Percentiles rank a stretch among this genome's conserved stretches.
These are phyloP conservation scores for Onychomys arenicola DNA, from an alignment of 2,797 vertebrate genomes.

Conservation along the genomic window DNA sequence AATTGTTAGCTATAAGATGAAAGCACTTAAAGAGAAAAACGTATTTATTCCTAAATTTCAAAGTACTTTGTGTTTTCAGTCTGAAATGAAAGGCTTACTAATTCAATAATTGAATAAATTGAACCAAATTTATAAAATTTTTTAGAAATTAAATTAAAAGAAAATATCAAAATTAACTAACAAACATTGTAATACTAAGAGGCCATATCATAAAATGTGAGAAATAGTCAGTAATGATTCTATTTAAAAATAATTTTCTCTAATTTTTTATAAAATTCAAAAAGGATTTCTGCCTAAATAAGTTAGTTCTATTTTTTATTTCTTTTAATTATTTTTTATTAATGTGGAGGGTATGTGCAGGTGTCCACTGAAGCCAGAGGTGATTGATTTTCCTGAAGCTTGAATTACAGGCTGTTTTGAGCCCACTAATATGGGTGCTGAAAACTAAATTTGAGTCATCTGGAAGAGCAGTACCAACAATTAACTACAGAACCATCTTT, in stretches of 20 bases:
- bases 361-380: background rate
- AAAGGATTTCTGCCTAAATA: background rate
- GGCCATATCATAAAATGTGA: background rate
- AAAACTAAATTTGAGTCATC: background rate
- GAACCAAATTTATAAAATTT: background rate
- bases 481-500: background rate
- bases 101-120: background rate
- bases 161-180: background rate
- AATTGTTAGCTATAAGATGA: background rate
- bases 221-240: background rate
- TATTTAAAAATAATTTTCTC: background rate
- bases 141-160: constrained; percentile 32
- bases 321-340: background rate
- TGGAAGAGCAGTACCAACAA: background rate
- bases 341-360: background rate
- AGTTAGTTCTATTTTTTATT: background rate
- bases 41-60: background rate
- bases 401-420: background rate
- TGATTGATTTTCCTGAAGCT: background rate
- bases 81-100: background rate
- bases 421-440: background rate
- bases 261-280: background rate
- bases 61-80: background rate
- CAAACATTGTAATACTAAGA: background rate
- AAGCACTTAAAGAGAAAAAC: background rate